Conservation (phyloP, 1,140 invertebrate genomes). For the Aethina tumida region DNA sequence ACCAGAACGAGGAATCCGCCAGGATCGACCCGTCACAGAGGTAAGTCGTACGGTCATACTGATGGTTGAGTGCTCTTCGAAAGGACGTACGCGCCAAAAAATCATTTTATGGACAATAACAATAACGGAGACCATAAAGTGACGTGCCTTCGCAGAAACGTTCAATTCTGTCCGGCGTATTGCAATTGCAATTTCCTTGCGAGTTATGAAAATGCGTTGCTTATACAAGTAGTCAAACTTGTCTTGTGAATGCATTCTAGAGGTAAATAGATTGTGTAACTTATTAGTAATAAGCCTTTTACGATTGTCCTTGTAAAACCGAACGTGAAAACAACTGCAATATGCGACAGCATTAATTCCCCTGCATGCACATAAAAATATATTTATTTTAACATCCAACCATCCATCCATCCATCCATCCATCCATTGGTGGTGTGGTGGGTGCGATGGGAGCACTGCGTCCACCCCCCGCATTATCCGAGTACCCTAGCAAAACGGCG, state of each 20-base stretch:
- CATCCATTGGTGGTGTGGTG: too few species aligned
- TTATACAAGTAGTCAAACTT: too few species aligned
- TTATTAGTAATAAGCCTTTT: constrained; percentile 25
- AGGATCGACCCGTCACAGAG: background rate
- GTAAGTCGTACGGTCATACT: background rate
- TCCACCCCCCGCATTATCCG: too few species aligned
- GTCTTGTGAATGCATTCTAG: too few species aligned
- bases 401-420: too few species aligned
- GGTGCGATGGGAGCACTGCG: too few species aligned
- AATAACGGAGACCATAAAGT: constrained; percentile 2
- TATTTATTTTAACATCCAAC: too few species aligned
- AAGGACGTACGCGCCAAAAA: too few species aligned
- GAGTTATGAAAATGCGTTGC: background rate
- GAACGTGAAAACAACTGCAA: constrained; percentile 22
- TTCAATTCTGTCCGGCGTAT: background rate
- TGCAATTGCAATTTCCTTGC: background rate
- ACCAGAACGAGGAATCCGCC: background rate
- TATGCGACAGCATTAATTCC: constrained; percentile 13
- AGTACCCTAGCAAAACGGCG: too few species aligned
- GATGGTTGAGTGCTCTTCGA: too few species aligned
- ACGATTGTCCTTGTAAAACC: constrained; percentile 24
- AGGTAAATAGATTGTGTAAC: constrained; percentile 19
- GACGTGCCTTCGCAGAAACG: background rate
- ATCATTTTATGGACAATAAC: constrained; percentile 1
- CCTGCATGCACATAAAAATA: too few species aligned